phyloP scores from a whole-genome alignment of 92 coral and sea anemone genomes.

The Scolanthus callimorphus region DNA sequence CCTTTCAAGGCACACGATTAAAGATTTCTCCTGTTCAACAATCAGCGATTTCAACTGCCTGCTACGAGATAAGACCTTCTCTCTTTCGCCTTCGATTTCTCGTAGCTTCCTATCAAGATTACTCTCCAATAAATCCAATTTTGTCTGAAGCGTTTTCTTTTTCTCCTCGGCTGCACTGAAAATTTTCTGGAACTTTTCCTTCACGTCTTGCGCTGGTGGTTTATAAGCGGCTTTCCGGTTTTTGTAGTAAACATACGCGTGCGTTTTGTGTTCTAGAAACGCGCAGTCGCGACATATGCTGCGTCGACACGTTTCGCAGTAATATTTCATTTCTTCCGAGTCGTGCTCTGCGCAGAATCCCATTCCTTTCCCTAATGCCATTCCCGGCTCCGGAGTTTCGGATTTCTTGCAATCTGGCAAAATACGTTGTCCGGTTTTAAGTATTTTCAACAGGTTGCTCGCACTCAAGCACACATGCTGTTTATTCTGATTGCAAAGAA shows the following conservation, averaged over 20 bases:
- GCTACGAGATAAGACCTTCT: not conserved
- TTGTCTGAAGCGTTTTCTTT: slow-evolving; percentile 5
- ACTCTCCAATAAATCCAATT: not conserved
- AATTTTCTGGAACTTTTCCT: slow-evolving; percentile 1
- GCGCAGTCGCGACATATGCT: slow-evolving; percentile 46
- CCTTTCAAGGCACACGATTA: slow-evolving; percentile 3
- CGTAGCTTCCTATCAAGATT: slow-evolving; percentile 5
- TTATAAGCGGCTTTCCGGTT: not conserved
- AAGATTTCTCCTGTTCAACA: slow-evolving; percentile 6
- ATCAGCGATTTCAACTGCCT: slow-evolving; percentile 10
- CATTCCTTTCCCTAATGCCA: not conserved
- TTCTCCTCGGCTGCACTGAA: slow-evolving; percentile 5
- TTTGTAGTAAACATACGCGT: slow-evolving; percentile 14
- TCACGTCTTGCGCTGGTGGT: not conserved
- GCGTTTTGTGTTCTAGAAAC: slow-evolving; percentile 26
- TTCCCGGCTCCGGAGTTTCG: not conserved
- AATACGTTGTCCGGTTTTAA: not conserved
- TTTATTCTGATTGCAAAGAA: not conserved
- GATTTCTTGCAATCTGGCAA: too few species aligned
- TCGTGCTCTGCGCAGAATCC: slow-evolving; percentile 12
- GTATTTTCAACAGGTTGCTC: not conserved
- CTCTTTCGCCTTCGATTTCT: slow-evolving; percentile 13
- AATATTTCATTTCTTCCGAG: slow-evolving; percentile 17
- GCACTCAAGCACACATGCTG: not conserved
- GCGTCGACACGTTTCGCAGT: slow-evolving; percentile 11